Conservation (phyloP, 2,113 vertebrate genomes). For the Lepisosteus osseus region DNA sequence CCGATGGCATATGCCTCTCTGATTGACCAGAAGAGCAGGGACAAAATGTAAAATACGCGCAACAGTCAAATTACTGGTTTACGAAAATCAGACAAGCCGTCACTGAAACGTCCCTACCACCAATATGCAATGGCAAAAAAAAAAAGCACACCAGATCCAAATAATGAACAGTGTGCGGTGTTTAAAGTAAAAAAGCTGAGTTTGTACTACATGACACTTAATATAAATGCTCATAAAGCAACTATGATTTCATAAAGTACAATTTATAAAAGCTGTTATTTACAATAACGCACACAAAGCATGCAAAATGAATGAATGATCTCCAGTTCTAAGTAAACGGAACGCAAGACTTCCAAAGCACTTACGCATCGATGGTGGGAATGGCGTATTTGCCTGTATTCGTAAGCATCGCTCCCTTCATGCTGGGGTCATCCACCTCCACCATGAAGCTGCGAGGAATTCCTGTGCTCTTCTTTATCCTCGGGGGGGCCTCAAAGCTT, state of each 20-base stretch:
- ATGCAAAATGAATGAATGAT: neutral
- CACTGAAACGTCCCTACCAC: neutral
- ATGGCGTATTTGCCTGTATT: conserved; percentile 92
- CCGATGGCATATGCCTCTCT: conserved; percentile 92
- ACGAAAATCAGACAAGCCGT: no score
- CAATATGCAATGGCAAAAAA: neutral
- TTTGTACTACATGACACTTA: neutral
- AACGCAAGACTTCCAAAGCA: conserved; percentile 18
- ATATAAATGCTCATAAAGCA: neutral
- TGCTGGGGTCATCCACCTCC: conserved; percentile 91
- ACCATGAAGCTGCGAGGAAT: conserved; percentile 97
- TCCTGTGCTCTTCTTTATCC: conserved; percentile 94
- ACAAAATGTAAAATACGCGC: neutral
- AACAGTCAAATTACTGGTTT: neutral
- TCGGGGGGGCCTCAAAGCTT: conserved; percentile 79
- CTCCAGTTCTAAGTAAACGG: neutral
- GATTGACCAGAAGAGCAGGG: neutral
- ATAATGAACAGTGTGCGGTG: no score
- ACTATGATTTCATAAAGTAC: no score
- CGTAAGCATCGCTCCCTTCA: conserved; percentile 95
- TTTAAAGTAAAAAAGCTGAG: no score
- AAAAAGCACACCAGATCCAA: neutral
- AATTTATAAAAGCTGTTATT: no score
- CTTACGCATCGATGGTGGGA: conserved; percentile 94
- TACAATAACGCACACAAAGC: no score